Base-by-base conservation (phyloP, 2,797 vertebrate species). In the Halcyon leucocephala region DNA sequence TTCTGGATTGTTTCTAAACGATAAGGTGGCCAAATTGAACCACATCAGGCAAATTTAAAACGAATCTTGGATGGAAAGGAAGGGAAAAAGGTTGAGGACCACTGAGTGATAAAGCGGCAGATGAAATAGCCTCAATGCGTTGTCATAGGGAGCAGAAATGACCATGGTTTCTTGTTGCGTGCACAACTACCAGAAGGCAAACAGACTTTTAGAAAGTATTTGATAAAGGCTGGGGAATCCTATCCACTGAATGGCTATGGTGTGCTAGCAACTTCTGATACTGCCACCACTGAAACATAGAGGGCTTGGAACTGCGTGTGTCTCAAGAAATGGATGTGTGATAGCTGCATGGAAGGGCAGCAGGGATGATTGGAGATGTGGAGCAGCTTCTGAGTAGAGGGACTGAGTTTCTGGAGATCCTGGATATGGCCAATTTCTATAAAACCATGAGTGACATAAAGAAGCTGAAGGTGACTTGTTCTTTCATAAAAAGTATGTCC, bases 351-450 rank as follows among this genome's bases (percentile, higher is more conserved):
- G 35, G 57, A 41, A 62, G 28, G 14, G 28, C 6, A 55, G 14
- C 9, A 13, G 41, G 51, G n/a, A 13, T 62, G 73, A 39, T 42
- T 0, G 1, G 26, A 49, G 51, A 4, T 29, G 4, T 0, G 1
- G 42, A 90, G 55, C n/a, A 42, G 35, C 62, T 80, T 46, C 49
- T 60, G 3, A 57, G 31, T 2, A 51, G 42, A 64, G 31, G 57
- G 33, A 14, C 9, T 65, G 55, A 39, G n/a, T 70, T 85, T 65
- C 33, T 39, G 6, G 16, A 72, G 11, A 33, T 17, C 28, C 25
- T 55, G 12, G 46, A 61, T 10, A 3, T 25, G 35, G 35, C 22
- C 20, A 12, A 1, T 74, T 76, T 46, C n/a, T 58, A 0, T 58
- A 58, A 66, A 84, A 44, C 33, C 12, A 1, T 0, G 18, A 71